phyloP scores from a whole-genome alignment of 2,113 vertebrate genomes.

The Leuciscus idus region DNA sequence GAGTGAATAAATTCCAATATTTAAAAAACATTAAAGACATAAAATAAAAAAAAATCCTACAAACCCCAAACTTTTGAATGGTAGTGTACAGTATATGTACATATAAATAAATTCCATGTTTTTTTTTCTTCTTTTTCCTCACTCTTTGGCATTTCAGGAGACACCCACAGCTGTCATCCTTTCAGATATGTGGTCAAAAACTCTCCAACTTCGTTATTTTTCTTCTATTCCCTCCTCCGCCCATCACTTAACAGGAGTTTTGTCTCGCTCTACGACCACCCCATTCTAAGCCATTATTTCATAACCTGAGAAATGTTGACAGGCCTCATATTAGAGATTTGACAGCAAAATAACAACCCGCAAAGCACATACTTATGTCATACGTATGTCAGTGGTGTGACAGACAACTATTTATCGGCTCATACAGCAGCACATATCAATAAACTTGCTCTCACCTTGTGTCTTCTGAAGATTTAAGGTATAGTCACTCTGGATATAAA shows the following conservation, averaged over 20 bases:
- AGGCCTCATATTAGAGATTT: constrained; percentile 19
- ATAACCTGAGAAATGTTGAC: constrained; percentile 24
- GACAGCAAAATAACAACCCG: not conserved
- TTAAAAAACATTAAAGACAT: not conserved
- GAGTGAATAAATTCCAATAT: too few species aligned
- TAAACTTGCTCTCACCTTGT: not conserved
- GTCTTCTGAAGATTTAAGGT: not conserved
- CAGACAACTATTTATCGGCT: not conserved
- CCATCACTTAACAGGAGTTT: not conserved
- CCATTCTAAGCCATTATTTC: not conserved
- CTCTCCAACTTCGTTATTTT: not conserved
- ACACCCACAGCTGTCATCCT: constrained; percentile 7
- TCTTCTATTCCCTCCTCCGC: not conserved
- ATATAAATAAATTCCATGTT: not conserved
- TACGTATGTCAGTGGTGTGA: not conserved
- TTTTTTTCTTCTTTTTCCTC: too few species aligned
- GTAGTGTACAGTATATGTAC: not conserved
- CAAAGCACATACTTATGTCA: not conserved
- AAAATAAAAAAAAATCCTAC: not conserved
- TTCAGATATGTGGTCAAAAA: not conserved
- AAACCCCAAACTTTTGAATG: not conserved
- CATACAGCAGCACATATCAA: not conserved
- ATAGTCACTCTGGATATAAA: not conserved
- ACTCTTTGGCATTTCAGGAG: not conserved
- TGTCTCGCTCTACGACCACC: not conserved